Evolutionary conservation across 2,113 vertebrate genomes (phyloP), one percentile per base, ranked within the genome.

Genomic region (Brachyhypopomus occidentalis): DNA sequence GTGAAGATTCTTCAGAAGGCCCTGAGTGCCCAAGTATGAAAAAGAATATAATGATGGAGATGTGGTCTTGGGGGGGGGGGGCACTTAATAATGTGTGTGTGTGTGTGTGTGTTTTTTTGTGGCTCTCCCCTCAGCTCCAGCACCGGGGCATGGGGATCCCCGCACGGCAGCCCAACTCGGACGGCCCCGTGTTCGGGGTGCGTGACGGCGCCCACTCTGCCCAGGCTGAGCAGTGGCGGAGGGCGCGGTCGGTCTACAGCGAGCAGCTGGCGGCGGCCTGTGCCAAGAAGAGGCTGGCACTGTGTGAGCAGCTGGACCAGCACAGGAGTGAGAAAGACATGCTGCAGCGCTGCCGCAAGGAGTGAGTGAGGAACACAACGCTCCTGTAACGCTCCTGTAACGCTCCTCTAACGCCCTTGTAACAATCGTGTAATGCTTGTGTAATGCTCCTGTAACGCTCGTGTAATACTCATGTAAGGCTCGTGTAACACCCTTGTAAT

Each of bases 11-110:
- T 95, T 78, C 93, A 90, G 84, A 92, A 55, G 71, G 94, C 93
- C 59, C 86, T 96, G 87, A 93, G 94, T 79, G 80, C 81, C 0
- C 95, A 96, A 93, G 95, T 94, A 91, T 86, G 80, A 8, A 75
- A 75, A 74, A 4, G 25, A 14, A 8, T 36, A 75, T 23, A 27
- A 67, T 23, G 0, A 17, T 30, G 30, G 7, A 63, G n/a, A 63
- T 69, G 20, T 19, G 59, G 22, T 8, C 27, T 17, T 41, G 17
- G 45, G 0, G 45, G 45, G 45, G 5, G 14, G 9, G 12, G 45
- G 45, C 45, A 52, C 12, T 52, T 52, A 52, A 14, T 14, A 2
- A 52, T 58, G 3, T 11, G 6, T 34, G 2, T 34, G 16, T 30
- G 4, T 45, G 41, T 76, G 4, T 30, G 36, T 34, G 5, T 67